Conservation (phyloP, 2,888 invertebrate genomes). For the Malthinus flaveolus region DNA sequence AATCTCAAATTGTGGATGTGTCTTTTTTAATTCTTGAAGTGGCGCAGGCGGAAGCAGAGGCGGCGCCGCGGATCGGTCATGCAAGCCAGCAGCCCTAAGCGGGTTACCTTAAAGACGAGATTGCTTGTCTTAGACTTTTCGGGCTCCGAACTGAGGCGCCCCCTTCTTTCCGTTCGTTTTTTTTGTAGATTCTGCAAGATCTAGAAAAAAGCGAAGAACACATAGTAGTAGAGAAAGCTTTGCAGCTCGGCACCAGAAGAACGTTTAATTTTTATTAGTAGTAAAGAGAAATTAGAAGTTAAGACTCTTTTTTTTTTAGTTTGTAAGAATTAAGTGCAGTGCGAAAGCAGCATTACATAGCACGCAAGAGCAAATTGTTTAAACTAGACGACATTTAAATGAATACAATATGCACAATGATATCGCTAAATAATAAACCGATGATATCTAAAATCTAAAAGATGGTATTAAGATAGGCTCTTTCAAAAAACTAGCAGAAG, state of each 20-base stretch:
- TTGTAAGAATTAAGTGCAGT: conserved; percentile 34
- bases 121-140: conserved; percentile 95
- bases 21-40: conserved; percentile 21
- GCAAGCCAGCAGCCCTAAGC: conserved; percentile 57
- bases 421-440: too few relatives aligned
- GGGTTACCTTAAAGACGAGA: conserved; percentile 98
- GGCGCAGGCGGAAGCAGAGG: conserved; percentile 51
- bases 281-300: conserved; percentile 27
- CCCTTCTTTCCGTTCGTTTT: conserved; percentile 97
- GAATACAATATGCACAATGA: conserved; percentile 8
- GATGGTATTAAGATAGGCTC: too few relatives aligned
- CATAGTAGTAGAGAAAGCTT: conserved; percentile 74
- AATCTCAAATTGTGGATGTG: conserved; percentile 24
- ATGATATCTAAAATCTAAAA: too few relatives aligned
- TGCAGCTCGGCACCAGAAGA: conserved; percentile 52
- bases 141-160: conserved; percentile 93
- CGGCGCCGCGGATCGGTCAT: conserved; percentile 55
- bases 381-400: conserved; percentile 18
- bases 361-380: conserved; percentile 28
- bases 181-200: conserved; percentile 99
- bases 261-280: conserved; percentile 39
- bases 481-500: neutral
- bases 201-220: conserved; percentile 91
- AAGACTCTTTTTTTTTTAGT: conserved; percentile 10
- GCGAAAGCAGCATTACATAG: conserved; percentile 38